A percentile compares a stretch with the other conserved stretches of the same genome.
Evolutionary conservation across 2,113 vertebrate genomes (phyloP).

Genomic region (Neolamprologus devosi): DNA sequence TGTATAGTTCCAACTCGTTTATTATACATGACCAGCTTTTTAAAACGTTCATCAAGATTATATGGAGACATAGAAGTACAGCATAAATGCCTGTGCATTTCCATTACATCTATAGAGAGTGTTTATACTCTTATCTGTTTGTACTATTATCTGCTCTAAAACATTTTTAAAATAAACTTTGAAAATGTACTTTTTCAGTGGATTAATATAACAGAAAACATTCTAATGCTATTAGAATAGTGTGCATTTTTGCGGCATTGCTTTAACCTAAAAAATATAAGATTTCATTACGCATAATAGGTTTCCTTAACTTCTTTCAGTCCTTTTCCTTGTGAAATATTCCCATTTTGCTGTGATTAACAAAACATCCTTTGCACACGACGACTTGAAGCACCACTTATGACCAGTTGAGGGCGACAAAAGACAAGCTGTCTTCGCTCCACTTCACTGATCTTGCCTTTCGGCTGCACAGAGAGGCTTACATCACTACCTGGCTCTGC

Average conservation of each 20-base stretch:
- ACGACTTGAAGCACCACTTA: neutral
- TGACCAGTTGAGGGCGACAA: slow-evolving; percentile 49
- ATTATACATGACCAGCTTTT: neutral
- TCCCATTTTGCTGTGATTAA: neutral
- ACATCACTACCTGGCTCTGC: slow-evolving; percentile 10
- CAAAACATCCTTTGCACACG: neutral
- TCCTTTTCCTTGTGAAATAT: neutral
- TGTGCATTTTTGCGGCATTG: neutral
- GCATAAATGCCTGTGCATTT: neutral
- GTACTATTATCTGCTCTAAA: neutral
- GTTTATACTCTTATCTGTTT: neutral
- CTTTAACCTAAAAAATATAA: neutral
- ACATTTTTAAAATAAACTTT: neutral
- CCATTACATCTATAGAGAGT: neutral
- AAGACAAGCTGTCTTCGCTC: neutral
- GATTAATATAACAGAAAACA: neutral
- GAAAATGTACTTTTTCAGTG: neutral
- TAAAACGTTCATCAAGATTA: neutral
- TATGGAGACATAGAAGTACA: neutral
- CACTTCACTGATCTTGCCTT: neutral
- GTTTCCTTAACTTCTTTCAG: neutral
- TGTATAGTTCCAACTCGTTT: neutral
- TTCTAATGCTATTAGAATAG: neutral
- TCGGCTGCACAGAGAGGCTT: neutral
- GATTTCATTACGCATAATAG: neutral